Base-by-base conservation (phyloP, 2,797 vertebrate species). In the Lophotriccus pileatus region DNA sequence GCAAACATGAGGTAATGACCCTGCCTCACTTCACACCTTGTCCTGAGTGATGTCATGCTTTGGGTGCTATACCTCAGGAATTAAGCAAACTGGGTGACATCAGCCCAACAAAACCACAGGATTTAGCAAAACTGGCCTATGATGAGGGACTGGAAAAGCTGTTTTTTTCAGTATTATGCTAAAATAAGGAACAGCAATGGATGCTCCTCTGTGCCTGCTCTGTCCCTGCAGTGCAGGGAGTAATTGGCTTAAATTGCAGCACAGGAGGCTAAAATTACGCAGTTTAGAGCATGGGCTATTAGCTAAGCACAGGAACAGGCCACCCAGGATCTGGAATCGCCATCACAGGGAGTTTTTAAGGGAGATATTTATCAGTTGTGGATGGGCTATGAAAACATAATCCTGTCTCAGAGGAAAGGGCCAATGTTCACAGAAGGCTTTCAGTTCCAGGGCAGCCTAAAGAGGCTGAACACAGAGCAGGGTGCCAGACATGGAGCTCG, bases 181-280 rank as follows among this genome's bases (percentile, higher is more conserved):
- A 41, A 75, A 81, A 56, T 14, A 43, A 76, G 30, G n/a, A 83
- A 10, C 14, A 43, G 56, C 1, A 0, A 20, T 7, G 41, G 81
- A 68, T 27, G 37, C 41, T 92, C 32, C 34, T 84, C 43, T 21
- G 9, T 3, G 17, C 47, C 59, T 74, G 76, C n/a, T n/a, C n/a
- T n/a, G n/a, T n/a, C n/a, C n/a, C n/a, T n/a, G n/a, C 50, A 67
- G 64, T 47, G 86, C 60, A 90, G 68, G 64, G 56, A 89, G 80
- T 47, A 92, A 80, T 22, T 82, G 90, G 34, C 79, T 90, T 78
- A 52, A 72, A 90, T 23, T 78, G 73, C 69, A 84, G 84, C 69
- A 67, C 2, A 34, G 64, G 64, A 81, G 76, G 74, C 56, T 88
- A 47, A 55, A 69, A 80, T 77, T 37, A 78, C 79, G 34, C 19